A percentile compares a stretch with the other conserved stretches of the same genome.
Conservation (phyloP, 2,888 invertebrate species). For the Cyaniris semiargus region DNA sequence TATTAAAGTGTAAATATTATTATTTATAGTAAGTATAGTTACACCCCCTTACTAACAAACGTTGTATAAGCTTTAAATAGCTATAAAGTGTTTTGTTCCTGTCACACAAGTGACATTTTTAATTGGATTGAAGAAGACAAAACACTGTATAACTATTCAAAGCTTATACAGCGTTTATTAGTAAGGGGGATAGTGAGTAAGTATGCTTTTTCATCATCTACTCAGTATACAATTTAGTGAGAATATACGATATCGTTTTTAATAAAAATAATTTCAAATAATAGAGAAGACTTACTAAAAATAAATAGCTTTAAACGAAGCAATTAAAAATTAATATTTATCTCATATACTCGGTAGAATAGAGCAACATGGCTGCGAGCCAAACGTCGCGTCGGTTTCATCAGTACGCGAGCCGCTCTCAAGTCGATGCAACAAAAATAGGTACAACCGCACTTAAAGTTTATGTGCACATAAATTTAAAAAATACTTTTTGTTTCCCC, state of each 20-base stretch:
- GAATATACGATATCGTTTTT: background rate
- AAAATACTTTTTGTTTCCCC: constrained; percentile 33
- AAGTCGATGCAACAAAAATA: constrained; percentile 25
- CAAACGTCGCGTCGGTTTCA: constrained; percentile 34
- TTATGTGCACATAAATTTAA: constrained; percentile 28
- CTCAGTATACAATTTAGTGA: background rate
- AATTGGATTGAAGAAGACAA: too few species aligned
- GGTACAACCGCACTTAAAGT: constrained; percentile 31
- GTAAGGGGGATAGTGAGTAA: too few species aligned
- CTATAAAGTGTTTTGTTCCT: too few species aligned
- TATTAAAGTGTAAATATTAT: too few species aligned
- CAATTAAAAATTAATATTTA: constrained; percentile 24
- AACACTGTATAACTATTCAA: too few species aligned
- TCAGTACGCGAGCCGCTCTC: constrained; percentile 31
- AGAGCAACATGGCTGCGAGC: constrained; percentile 33
- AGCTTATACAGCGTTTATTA: too few species aligned
- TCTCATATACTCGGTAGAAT: constrained; percentile 21
- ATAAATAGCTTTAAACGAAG: constrained; percentile 22
- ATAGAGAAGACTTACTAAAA: background rate
- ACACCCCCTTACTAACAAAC: too few species aligned
- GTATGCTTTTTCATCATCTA: background rate
- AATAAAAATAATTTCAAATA: background rate
- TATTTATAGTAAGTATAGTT: too few species aligned
- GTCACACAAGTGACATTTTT: too few species aligned
- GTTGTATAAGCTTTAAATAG: too few species aligned